Conservation (phyloP, 2,888 invertebrate genomes). For the Melikaiella ostensackeni region DNA sequence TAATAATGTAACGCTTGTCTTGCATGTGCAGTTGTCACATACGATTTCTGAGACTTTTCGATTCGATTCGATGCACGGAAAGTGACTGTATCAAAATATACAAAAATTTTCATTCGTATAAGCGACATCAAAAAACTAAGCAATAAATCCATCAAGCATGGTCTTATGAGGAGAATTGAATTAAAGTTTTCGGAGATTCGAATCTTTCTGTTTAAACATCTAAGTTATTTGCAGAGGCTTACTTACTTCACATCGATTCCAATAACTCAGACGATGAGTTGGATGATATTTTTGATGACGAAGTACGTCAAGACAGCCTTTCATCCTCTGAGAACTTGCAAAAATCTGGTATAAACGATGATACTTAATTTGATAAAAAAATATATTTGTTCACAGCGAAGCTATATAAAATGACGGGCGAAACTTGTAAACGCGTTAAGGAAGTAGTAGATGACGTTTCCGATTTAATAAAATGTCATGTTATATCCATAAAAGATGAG, state of each 20-base stretch:
- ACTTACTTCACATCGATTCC: background rate
- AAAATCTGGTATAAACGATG: background rate
- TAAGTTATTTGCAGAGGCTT: background rate
- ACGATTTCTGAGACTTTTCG: no score
- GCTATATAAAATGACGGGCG: no score
- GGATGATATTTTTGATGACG: background rate
- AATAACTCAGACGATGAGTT: conserved; percentile 13
- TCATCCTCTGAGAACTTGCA: background rate
- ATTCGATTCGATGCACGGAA: no score
- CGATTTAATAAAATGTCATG: background rate
- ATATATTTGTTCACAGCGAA: no score
- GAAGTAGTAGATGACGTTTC: no score
- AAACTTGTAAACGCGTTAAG: no score
- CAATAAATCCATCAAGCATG: background rate
- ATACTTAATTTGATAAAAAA: no score
- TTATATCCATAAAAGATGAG: conserved; percentile 10
- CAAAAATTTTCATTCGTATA: conserved; percentile 7
- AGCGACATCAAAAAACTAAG: conserved; percentile 5
- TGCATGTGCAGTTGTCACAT: no score
- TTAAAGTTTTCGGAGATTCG: background rate
- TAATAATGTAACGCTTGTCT: no score
- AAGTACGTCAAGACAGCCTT: background rate
- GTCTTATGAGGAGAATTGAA: no score
- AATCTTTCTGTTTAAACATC: background rate
- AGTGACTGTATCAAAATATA: conserved; percentile 6